phyloP scores from a whole-genome alignment of 1,140 invertebrate genomes.

The Stratiolaelaps scimitus region DNA sequence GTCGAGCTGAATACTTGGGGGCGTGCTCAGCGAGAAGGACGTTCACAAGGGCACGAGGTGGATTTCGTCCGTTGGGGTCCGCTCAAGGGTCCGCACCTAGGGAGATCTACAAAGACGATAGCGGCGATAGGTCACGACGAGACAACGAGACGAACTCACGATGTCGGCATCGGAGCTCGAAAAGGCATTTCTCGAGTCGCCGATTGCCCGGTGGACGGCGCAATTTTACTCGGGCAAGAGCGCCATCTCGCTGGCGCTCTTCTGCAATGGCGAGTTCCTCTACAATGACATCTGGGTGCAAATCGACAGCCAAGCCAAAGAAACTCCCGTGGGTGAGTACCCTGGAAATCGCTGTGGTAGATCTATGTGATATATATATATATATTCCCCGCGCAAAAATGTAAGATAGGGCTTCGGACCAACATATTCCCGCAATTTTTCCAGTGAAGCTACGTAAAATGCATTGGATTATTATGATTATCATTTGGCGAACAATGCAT shows the following conservation, averaged over 20 bases:
- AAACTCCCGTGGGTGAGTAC: conserved; percentile 1
- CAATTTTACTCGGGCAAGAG: conserved; percentile 12
- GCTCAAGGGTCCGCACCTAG: too few species aligned
- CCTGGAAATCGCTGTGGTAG: too few species aligned
- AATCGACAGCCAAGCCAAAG: conserved; percentile 11
- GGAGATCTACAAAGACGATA: too few species aligned
- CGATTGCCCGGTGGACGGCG: conserved; percentile 5
- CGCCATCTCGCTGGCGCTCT: background rate
- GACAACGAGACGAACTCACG: background rate
- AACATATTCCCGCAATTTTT: too few species aligned
- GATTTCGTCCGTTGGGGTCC: background rate
- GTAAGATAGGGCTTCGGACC: too few species aligned
- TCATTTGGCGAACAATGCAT: too few species aligned
- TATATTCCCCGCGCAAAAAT: too few species aligned
- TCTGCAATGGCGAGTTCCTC: conserved; percentile 10
- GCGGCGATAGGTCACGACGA: background rate
- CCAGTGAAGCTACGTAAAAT: too few species aligned
- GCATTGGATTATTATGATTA: too few species aligned
- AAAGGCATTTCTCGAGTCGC: conserved; percentile 19
- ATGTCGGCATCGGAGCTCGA: conserved; percentile 14
- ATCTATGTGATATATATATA: too few species aligned
- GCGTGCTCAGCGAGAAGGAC: background rate
- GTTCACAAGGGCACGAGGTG: background rate
- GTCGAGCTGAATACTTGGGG: background rate
- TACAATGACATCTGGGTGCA: conserved; percentile 26